Base-by-base conservation (phyloP, 1,140 invertebrate genomes). In the Stegodyphus mimosarum region DNA sequence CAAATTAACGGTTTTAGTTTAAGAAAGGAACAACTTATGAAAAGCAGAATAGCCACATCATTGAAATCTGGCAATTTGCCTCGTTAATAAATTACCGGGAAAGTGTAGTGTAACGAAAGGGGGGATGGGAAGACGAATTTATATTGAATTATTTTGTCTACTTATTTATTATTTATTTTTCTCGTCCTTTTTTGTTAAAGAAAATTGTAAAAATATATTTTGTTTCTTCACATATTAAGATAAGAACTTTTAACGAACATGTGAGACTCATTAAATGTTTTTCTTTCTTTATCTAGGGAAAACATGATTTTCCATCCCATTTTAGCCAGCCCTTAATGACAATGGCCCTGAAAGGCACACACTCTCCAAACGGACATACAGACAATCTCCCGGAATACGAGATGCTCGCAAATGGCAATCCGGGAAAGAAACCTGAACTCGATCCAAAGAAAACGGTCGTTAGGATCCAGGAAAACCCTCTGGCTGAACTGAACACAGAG, bases 321-420 rank as follows among this genome's bases (percentile, higher is more conserved):
- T 60, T 66, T 55, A 17, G 15, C 49, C 50, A 63, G 11, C 15
- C 55, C 17, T 67, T 33, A 64, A 73, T 66, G 33, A 49, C 49
- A 71, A 83, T 83, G 81, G 81, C 72, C 18, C 64, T 83, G 9
- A 83, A 83, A 64, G 72, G 53, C 15, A 55, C 77, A 10, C 33
- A 33, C 33, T 17, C 49, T 10, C 50, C 60, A 49, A 60, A 60
- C 10, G 70, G 53, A 55, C 71, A 70, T 51, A 17, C 79, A 7
- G 79, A 81, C 7, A 81, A 75, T 53, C 49, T 69, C 18, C 81
- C 81, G 18, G 81, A 83, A 76, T 83, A 83, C 73, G 81, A 83
- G 60, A 83, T 83, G 81, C 72, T 83, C 48, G 81, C 81, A 48
- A 83, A 83, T 60, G 81, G 81, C n/a, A 83, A 83, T 60, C 70